phyloP scores from a whole-genome alignment of 1,140 invertebrate species.

The Tenebrio molitor region DNA sequence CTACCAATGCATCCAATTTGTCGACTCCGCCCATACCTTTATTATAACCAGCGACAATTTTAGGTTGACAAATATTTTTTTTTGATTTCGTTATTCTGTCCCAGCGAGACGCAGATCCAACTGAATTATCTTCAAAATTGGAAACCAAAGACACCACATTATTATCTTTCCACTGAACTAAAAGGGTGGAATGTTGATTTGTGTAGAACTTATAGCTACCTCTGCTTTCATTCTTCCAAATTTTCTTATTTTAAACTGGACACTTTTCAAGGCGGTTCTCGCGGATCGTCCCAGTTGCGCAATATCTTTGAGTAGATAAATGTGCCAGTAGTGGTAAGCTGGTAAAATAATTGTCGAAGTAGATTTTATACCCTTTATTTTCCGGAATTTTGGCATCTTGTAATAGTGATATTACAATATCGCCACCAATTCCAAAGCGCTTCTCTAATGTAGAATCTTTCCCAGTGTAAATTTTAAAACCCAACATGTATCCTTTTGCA shows the following conservation, averaged over 20 bases:
- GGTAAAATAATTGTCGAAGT: constrained; percentile 54
- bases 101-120: constrained; percentile 18
- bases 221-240: constrained; percentile 33
- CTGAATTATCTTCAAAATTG: constrained; percentile 59
- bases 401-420: constrained; percentile 49
- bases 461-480: constrained; percentile 52
- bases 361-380: constrained; percentile 52
- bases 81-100: constrained; percentile 57
- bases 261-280: constrained; percentile 48
- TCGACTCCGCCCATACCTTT: constrained; percentile 63
- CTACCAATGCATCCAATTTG: constrained; percentile 52
- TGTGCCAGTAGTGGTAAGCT: constrained; percentile 21
- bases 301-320: constrained; percentile 33
- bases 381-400: constrained; percentile 46
- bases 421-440: constrained; percentile 52
- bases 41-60: constrained; percentile 60
- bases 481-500: constrained; percentile 51
- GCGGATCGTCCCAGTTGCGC: constrained; percentile 52
- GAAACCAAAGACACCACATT: constrained; percentile 61
- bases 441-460: constrained; percentile 33
- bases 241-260: constrained; percentile 21
- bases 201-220: neutral
- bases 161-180: constrained; percentile 62
- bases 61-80: constrained; percentile 59
- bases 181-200: constrained; percentile 12